Conservation (phyloP, 2,888 invertebrate species). For the Epirrita christyi region DNA sequence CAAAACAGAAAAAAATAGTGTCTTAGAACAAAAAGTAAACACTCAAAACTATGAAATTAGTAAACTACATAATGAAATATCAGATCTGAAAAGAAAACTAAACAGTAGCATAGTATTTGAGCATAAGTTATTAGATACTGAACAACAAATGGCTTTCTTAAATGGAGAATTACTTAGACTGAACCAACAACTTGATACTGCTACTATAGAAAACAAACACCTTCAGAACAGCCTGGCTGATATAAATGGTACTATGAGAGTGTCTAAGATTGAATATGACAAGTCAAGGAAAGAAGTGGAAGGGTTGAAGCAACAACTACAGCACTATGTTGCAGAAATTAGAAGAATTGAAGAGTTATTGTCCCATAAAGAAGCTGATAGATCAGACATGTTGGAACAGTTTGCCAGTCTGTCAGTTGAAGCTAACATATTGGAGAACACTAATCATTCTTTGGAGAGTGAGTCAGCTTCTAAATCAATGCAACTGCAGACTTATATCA, state of each 20-base stretch:
- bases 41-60: conserved; percentile 83
- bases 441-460: conserved; percentile 91
- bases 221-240: conserved; percentile 89
- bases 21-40: conserved; percentile 87
- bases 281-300: conserved; percentile 89
- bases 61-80: conserved; percentile 81
- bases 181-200: conserved; percentile 84
- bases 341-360: conserved; percentile 91
- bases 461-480: conserved; percentile 89
- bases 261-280: conserved; percentile 87
- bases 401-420: conserved; percentile 91
- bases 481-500: conserved; percentile 78
- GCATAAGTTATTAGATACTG: conserved; percentile 76
- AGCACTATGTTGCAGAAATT: conserved; percentile 93
- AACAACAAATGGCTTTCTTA: conserved; percentile 82
- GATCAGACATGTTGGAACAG: conserved; percentile 92
- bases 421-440: conserved; percentile 90
- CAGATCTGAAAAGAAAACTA: conserved; percentile 83
- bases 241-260: conserved; percentile 86
- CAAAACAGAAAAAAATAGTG: conserved; percentile 88
- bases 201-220: conserved; percentile 88
- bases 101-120: conserved; percentile 74
- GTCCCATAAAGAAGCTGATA: conserved; percentile 90
- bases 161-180: conserved; percentile 85
- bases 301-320: conserved; percentile 89